Conservation (phyloP, 1,140 invertebrate species). For the Telenomus remus region DNA sequence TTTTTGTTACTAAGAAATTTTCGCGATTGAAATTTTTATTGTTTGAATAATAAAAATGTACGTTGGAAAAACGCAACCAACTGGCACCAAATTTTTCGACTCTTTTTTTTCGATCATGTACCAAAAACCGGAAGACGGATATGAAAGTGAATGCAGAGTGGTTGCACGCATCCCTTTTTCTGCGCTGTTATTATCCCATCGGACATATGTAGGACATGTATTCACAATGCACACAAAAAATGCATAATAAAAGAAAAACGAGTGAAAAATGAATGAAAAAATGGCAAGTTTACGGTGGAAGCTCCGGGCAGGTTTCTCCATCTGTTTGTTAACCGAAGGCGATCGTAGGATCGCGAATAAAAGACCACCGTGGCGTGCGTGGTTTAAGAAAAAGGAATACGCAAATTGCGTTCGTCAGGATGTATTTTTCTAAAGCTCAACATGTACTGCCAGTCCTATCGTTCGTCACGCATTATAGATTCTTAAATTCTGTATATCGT, state of each 20-base stretch:
- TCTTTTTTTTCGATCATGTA: slow-evolving; percentile 36
- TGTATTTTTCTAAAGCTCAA: slow-evolving; percentile 46
- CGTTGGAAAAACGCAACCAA: slow-evolving; percentile 7
- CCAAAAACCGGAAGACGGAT: slow-evolving; percentile 54
- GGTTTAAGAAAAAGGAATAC: slow-evolving; percentile 44
- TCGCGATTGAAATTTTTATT: slow-evolving; percentile 3
- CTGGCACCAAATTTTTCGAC: slow-evolving; percentile 36
- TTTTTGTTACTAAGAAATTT: too few species aligned
- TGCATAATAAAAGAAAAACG: slow-evolving; percentile 30
- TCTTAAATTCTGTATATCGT: slow-evolving; percentile 32
- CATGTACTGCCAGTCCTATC: slow-evolving; percentile 60
- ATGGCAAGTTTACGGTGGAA: slow-evolving; percentile 63
- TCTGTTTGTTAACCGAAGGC: slow-evolving; percentile 67
- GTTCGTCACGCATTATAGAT: slow-evolving; percentile 53
- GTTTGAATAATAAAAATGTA: not conserved
- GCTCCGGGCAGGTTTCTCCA: slow-evolving; percentile 66
- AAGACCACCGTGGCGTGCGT: slow-evolving; percentile 47
- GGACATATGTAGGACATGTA: slow-evolving; percentile 71
- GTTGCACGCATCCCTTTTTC: slow-evolving; percentile 65
- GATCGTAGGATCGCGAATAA: slow-evolving; percentile 52
- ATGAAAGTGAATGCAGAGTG: slow-evolving; percentile 56
- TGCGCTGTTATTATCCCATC: slow-evolving; percentile 71
- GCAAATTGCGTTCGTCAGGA: slow-evolving; percentile 32
- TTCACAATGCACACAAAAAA: slow-evolving; percentile 58
- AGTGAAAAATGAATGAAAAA: slow-evolving; percentile 56